phyloP scores from a whole-genome alignment of 1,140 invertebrate species.

The Nasonia vitripennis region DNA sequence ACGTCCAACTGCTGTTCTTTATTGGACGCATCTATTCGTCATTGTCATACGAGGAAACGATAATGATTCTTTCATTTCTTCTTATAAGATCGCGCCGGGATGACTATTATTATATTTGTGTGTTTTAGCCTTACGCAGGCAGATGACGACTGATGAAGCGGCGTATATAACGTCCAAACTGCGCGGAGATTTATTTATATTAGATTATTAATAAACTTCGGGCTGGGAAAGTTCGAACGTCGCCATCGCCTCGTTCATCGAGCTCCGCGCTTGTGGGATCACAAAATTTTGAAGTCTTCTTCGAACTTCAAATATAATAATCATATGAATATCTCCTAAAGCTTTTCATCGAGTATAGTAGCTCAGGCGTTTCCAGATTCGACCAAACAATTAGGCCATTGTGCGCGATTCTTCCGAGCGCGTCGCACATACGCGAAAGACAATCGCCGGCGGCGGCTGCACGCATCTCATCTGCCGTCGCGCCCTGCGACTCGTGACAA shows the following conservation, averaged over 20 bases:
- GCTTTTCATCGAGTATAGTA: not conserved
- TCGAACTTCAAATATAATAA: not conserved
- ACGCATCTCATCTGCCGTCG: constrained; percentile 2
- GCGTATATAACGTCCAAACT: not conserved
- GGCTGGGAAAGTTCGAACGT: not conserved
- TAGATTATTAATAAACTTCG: constrained; percentile 40
- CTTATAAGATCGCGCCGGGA: too few relatives aligned
- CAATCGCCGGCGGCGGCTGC: not conserved
- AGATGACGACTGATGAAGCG: not conserved
- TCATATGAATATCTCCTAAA: not conserved
- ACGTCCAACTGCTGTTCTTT: not conserved
- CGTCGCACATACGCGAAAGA: not conserved
- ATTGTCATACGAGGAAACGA: too few relatives aligned
- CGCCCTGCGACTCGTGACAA: not conserved
- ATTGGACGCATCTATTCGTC: too few relatives aligned
- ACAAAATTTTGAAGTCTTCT: not conserved
- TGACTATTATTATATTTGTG: too few relatives aligned
- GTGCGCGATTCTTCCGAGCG: not conserved
- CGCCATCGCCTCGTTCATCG: not conserved
- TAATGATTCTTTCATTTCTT: too few relatives aligned
- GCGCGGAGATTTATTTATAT: constrained; percentile 34
- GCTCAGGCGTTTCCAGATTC: not conserved
- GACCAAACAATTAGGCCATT: constrained; percentile 8
- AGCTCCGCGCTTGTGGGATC: not conserved
- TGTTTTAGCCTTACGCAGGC: too few relatives aligned